Conservation (phyloP, 2,113 vertebrate species). For the Hemiprocne comata region DNA sequence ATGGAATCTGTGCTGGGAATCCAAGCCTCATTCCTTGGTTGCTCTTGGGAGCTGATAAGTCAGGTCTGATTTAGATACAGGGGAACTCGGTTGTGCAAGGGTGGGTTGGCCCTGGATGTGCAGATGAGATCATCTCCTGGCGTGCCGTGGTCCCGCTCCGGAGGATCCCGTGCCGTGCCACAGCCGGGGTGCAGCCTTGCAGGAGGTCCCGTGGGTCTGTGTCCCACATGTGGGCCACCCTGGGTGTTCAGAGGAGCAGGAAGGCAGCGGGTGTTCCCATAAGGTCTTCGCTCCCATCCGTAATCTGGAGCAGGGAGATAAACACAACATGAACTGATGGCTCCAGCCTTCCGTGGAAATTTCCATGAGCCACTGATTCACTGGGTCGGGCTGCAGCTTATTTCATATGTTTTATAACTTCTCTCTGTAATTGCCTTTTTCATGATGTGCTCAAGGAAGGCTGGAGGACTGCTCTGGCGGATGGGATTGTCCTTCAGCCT, state of each 20-base stretch:
- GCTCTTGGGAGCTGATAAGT: not conserved
- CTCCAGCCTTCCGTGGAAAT: conserved; percentile 42
- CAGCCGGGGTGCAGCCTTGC: not conserved
- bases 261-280: conserved; percentile 19
- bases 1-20: not conserved
- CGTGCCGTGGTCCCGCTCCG: accelerated
- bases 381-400: conserved; percentile 5
- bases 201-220: conserved; percentile 20
- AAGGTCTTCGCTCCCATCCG: not conserved
- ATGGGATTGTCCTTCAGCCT: not conserved
- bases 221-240: conserved; percentile 59
- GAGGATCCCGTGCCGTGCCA: not conserved
- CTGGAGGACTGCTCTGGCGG: not conserved
- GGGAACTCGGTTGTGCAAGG: not conserved
- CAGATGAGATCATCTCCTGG: conserved; percentile 37
- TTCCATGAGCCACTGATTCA: conserved; percentile 43
- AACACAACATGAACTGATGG: conserved; percentile 18
- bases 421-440: not conserved
- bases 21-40: not conserved
- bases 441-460: not conserved
- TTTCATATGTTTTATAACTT: conserved; percentile 15
- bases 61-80: not conserved
- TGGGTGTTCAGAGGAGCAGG: not conserved
- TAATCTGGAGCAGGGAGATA: conserved; percentile 41
- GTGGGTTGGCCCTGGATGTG: not conserved